A percentile compares a stretch with the other conserved stretches of the same genome.
Evolutionary conservation across 2,888 invertebrate species (phyloP).

Genomic region (Chaitophorus viminalis): DNA sequence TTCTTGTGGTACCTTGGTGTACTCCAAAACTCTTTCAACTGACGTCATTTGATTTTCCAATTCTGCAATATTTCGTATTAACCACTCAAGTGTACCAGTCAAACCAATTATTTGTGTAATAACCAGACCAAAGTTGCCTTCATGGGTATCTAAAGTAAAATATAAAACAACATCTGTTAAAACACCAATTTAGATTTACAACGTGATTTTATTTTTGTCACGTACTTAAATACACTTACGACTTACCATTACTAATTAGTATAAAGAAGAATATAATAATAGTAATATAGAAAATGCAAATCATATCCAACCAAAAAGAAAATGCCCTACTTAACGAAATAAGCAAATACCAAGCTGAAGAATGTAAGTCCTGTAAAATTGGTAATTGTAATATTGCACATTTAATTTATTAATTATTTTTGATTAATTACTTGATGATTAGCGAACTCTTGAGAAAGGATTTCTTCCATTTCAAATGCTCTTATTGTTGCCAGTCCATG

Average conservation of each 20-base stretch:
- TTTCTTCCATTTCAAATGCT: constrained; percentile 77
- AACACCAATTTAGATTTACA: not conserved
- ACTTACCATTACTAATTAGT: constrained; percentile 67
- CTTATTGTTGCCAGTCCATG: constrained; percentile 84
- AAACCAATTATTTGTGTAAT: constrained; percentile 84
- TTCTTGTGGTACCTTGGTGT: constrained; percentile 76
- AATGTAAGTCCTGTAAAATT: constrained; percentile 66
- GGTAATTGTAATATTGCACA: too few species aligned
- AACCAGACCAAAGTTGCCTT: constrained; percentile 82
- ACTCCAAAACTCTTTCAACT: constrained; percentile 88
- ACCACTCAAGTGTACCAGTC: constrained; percentile 86
- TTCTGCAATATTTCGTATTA: constrained; percentile 91
- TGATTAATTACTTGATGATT: constrained; percentile 67
- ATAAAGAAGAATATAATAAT: constrained; percentile 88
- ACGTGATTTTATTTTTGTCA: not conserved
- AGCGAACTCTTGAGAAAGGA: constrained; percentile 73
- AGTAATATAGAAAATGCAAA: constrained; percentile 87
- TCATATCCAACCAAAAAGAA: constrained; percentile 90
- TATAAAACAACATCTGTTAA: not conserved
- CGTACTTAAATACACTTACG: too few species aligned
- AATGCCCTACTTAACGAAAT: constrained; percentile 93
- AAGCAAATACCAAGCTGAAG: too few species aligned
- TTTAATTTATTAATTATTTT: not conserved
- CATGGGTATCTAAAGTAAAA: constrained; percentile 65
- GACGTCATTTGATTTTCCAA: constrained; percentile 88